A percentile compares a stretch with the other conserved stretches of the same genome.
Conservation (phyloP, 2,888 invertebrate species). For the Thereva nobilitata region DNA sequence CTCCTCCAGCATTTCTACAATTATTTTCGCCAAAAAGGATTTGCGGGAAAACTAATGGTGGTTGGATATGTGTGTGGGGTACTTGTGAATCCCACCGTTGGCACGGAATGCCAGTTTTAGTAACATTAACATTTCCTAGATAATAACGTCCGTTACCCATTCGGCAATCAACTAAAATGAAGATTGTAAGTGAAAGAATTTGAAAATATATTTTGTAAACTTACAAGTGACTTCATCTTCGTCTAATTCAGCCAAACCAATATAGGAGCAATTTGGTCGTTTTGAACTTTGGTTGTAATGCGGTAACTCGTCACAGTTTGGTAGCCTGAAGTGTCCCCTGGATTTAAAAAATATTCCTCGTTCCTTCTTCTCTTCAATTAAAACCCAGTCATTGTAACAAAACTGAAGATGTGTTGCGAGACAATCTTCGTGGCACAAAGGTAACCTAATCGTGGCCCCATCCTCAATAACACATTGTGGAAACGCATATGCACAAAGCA, state of each 20-base stretch:
- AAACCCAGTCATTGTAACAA: constrained; percentile 92
- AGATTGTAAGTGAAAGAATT: constrained; percentile 5
- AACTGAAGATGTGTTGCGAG: constrained; percentile 86
- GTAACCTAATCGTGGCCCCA: constrained; percentile 71
- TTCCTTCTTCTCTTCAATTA: constrained; percentile 85
- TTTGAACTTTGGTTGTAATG: constrained; percentile 68
- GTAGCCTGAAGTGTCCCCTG: constrained; percentile 84
- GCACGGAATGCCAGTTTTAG: constrained; percentile 81
- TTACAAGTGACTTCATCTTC: constrained; percentile 79
- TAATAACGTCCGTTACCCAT: constrained; percentile 88
- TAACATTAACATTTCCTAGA: constrained; percentile 83
- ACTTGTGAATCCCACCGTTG: constrained; percentile 88
- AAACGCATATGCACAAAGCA: constrained; percentile 90
- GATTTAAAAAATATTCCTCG: constrained; percentile 77
- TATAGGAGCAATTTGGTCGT: constrained; percentile 76
- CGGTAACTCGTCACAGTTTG: constrained; percentile 82
- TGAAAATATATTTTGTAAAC: constrained; percentile 45
- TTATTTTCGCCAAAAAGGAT: constrained; percentile 86
- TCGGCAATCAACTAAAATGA: constrained; percentile 74
- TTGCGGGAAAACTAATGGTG: constrained; percentile 89
- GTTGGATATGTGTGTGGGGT: constrained; percentile 85
- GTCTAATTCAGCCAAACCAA: constrained; percentile 81
- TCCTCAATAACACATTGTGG: constrained; percentile 76
- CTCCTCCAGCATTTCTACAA: constrained; percentile 93
- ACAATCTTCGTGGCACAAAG: constrained; percentile 92